Percentiles rank a stretch among this genome's conserved stretches.
These are phyloP conservation scores for Patella caerulea DNA, from an alignment of 2,888 invertebrate genomes.

Conservation along the genomic window DNA sequence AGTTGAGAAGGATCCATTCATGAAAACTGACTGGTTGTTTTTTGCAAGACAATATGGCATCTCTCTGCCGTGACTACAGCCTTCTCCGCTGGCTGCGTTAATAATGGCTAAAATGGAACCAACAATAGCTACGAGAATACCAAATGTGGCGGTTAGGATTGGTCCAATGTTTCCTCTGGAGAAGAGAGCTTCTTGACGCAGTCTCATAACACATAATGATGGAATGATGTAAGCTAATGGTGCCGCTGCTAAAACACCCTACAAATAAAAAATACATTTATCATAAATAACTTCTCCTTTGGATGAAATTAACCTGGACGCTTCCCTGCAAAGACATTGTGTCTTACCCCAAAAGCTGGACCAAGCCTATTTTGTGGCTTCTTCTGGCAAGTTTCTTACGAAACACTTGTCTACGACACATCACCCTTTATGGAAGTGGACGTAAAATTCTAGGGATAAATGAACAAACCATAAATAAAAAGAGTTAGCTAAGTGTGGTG, in stretches of 20 bases:
- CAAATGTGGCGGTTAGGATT: conserved; percentile 80
- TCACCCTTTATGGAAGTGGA: no score
- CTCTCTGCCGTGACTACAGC: conserved; percentile 79
- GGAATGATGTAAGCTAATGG: conserved; percentile 88
- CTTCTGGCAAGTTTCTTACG: no score
- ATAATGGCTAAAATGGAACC: conserved; percentile 77
- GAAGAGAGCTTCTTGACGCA: conserved; percentile 79
- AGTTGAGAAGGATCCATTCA: no score
- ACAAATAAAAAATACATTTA: conserved; percentile 35
- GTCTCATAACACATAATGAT: conserved; percentile 82
- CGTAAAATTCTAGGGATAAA: no score
- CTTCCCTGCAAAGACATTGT: no score
- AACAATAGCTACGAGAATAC: conserved; percentile 77
- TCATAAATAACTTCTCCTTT: no score
- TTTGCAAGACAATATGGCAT: conserved; percentile 76
- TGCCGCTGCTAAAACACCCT: conserved; percentile 87
- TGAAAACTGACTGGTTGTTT: neutral
- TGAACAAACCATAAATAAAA: no score
- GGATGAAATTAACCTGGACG: no score
- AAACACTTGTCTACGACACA: no score
- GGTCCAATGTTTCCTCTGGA: conserved; percentile 81
- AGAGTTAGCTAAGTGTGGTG: no score
- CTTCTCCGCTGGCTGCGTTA: conserved; percentile 73
- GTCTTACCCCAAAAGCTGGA: no score
- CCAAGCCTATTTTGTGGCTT: no score